Evolutionary conservation across 1,140 invertebrate species (phyloP).

Genomic region (Idris sp.): DNA sequence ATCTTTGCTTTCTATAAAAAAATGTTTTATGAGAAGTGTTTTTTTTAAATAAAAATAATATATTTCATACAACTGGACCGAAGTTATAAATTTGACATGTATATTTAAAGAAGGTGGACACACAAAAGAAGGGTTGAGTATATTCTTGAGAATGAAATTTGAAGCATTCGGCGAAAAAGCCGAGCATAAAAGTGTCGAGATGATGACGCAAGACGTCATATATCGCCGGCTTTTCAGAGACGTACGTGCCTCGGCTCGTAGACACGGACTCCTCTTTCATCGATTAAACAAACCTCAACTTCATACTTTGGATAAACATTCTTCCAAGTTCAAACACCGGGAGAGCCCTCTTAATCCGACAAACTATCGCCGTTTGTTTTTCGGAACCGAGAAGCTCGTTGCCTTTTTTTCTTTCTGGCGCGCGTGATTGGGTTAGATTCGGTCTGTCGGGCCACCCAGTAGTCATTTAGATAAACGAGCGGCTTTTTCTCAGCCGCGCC

Average conservation of each 20-base stretch:
- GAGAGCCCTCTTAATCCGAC: constrained; percentile 43
- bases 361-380: constrained; percentile 57
- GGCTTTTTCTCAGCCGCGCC: constrained; percentile 49
- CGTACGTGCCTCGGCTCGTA: constrained; percentile 33
- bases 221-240: constrained; percentile 45
- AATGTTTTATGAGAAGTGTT: too few relatives aligned
- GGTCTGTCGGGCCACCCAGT: constrained; percentile 75
- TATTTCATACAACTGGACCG: too few relatives aligned
- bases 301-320: constrained; percentile 29
- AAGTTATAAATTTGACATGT: constrained; percentile 2
- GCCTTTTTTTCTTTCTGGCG: constrained; percentile 65
- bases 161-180: constrained; percentile 47
- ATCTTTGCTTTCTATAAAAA: too few relatives aligned
- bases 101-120: constrained; percentile 24
- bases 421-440: constrained; percentile 71
- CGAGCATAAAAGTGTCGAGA: constrained; percentile 42
- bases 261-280: constrained; percentile 40
- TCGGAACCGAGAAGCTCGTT: too few relatives aligned
- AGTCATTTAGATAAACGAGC: constrained; percentile 78
- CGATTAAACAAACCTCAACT: constrained; percentile 56
- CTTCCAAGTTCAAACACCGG: constrained; percentile 2
- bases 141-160: constrained; percentile 32
- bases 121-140: constrained; percentile 33
- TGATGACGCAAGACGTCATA: constrained; percentile 45
- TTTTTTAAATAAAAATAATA: too few relatives aligned